Conservation (phyloP, 2,797 vertebrate species). For the Enteromius treurensis region DNA sequence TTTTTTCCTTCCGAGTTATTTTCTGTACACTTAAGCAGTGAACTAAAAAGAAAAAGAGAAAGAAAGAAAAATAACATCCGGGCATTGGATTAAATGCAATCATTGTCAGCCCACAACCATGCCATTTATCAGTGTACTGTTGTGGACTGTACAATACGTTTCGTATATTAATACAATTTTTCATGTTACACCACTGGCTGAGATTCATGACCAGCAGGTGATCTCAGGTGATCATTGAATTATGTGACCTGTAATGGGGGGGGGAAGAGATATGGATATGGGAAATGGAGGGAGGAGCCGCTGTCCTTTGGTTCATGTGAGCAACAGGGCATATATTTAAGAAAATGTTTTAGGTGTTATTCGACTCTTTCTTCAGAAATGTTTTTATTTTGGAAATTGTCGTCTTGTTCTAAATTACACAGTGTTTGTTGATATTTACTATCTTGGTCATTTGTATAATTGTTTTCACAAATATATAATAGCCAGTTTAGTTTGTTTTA, state of each 20-base stretch:
- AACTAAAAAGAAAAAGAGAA: conserved; percentile 71
- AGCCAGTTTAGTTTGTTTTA: not conserved
- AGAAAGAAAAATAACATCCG: conserved; percentile 54
- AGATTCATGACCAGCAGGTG: conserved; percentile 92
- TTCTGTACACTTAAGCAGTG: conserved; percentile 85
- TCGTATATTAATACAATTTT: conserved; percentile 95
- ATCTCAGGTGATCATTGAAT: conserved; percentile 95
- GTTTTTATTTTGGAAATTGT: not conserved
- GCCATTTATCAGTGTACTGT: conserved; percentile 88
- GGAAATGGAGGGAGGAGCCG: conserved; percentile 27
- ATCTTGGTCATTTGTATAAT: not conserved
- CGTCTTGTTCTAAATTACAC: not conserved
- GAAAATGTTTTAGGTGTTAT: not conserved
- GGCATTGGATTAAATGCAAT: conserved; percentile 87
- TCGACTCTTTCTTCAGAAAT: not conserved
- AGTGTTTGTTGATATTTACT: not conserved
- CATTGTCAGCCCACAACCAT: conserved; percentile 87
- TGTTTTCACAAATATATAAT: not conserved
- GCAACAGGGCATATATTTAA: not conserved
- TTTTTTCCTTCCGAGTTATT: conserved; percentile 82
- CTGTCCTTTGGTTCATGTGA: not conserved
- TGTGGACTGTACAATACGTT: conserved; percentile 93
- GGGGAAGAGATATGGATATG: conserved; percentile 16
- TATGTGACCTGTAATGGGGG: conserved; percentile 89
- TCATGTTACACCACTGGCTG: conserved; percentile 86